Conservation (phyloP, 2,797 vertebrate species). For the Myiotriccus ornatus region DNA sequence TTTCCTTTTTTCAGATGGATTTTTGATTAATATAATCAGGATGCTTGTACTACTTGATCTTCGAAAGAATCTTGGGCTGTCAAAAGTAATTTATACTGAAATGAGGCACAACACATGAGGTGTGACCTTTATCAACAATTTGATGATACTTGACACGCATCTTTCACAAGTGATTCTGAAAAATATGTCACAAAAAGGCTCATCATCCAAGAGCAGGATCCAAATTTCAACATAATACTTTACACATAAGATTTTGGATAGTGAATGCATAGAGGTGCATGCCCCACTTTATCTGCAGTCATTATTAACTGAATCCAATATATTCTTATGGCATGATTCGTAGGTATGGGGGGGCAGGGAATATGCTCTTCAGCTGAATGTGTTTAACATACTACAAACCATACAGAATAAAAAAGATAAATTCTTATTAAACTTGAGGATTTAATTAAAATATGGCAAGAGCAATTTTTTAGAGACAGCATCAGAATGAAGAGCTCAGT, state of each 20-base stretch:
- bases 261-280: neutral
- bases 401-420: neutral
- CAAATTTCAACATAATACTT: neutral
- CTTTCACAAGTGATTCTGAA: neutral
- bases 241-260: neutral
- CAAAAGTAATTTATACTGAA: neutral
- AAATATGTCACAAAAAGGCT: neutral
- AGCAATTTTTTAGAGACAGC: neutral
- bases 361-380: neutral
- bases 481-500: neutral
- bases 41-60: neutral
- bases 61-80: neutral
- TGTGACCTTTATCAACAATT: neutral
- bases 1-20: conserved; percentile 4
- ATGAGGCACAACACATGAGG: neutral
- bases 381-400: neutral
- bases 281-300: neutral
- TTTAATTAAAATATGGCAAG: neutral
- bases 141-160: neutral
- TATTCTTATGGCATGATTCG: neutral
- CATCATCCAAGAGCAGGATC: neutral
- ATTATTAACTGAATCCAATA: neutral
- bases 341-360: neutral
- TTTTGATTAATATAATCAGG: conserved; percentile 12
- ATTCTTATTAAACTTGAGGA: neutral